Base-by-base conservation (phyloP, 2,797 vertebrate genomes). In the Diglossa cyanea region DNA sequence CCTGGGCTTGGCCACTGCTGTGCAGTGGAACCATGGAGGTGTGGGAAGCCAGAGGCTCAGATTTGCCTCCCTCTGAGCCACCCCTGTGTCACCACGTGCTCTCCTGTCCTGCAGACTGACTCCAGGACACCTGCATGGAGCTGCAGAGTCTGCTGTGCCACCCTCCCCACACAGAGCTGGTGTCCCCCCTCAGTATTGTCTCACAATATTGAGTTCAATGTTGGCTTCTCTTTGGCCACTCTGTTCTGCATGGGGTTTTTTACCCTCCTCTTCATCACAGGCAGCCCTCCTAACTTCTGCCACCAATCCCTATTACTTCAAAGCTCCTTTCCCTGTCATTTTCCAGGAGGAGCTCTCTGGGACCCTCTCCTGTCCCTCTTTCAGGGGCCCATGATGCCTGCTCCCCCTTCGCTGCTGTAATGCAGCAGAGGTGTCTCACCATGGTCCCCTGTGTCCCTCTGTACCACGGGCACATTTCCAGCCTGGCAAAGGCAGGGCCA, bases 151-250 rank as follows among this genome's bases (percentile, higher is more conserved):
- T 63, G 42, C 63, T 61, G 23, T 42, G 35, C 45, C 37, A 7
- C 30, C 23, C 40, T 79, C 35, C 9, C 2, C 2, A 18, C 60
- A 13, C 17, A 35, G 60, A 47, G 30, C 1, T 70, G 30, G 7
- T 5, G 2, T 74, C 53, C 50, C 57, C 40, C 6, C 23, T 89
- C 53, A 21, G 0, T 26, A 7, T 6, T 54, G 18, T 42, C 86
- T 37, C 37, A 37, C 10, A 1, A 0, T 8, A 12, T 4, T 3
- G 6, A 60, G 39, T 62, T 45, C 8, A 1, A 70, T 3, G 0
- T 39, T 53, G 75, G 17, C 25, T 25, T 33, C 2, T 15, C 61
- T 74, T 33, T 65, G 39, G 35, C 19, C 30, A 12, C 10, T 39
- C 39, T 44, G 19, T 19, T 24, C n/a, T 17, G 8, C 28, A 1